These are phyloP conservation scores for Choreutis nemorana DNA, from an alignment of 2,888 invertebrate species.

Conservation along the genomic window DNA sequence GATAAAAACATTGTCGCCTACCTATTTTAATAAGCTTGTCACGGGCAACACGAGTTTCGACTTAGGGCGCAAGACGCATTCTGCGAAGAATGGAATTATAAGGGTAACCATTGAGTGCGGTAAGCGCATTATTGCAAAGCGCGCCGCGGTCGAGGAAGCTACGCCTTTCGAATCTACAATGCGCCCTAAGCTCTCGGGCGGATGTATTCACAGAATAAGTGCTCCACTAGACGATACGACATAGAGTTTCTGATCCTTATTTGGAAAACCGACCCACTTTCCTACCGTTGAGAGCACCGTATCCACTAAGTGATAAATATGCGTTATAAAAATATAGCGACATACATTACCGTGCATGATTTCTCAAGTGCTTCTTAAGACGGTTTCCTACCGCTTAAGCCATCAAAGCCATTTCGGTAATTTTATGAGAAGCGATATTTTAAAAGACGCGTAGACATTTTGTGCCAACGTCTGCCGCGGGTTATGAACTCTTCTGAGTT, in stretches of 20 bases:
- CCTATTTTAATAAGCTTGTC: slow-evolving; percentile 24
- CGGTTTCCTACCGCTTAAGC: slow-evolving; percentile 17
- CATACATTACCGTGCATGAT: slow-evolving; percentile 17
- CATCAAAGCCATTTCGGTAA: slow-evolving; percentile 14
- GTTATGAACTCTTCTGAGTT: too few species aligned
- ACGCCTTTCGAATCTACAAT: slow-evolving; percentile 55
- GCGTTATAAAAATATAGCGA: too few species aligned
- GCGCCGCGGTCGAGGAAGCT: slow-evolving; percentile 25
- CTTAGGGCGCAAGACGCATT: slow-evolving; percentile 42
- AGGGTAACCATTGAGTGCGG: slow-evolving; percentile 39
- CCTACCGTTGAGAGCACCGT: too few species aligned
- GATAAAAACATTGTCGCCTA: slow-evolving; percentile 9
- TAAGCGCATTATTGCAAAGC: slow-evolving; percentile 59
- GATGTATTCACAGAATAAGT: slow-evolving; percentile 45
- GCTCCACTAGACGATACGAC: slow-evolving; percentile 46
- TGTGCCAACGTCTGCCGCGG: slow-evolving; percentile 2
- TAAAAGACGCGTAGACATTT: too few species aligned
- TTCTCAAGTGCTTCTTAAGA: slow-evolving; percentile 18
- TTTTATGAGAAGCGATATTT: slow-evolving; percentile 10
- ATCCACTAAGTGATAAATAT: too few species aligned
- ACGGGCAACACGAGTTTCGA: slow-evolving; percentile 48
- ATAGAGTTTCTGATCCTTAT: slow-evolving; percentile 42
- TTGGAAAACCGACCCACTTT: slow-evolving; percentile 33
- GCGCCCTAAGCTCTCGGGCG: slow-evolving; percentile 41
- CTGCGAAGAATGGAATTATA: slow-evolving; percentile 51